These are phyloP conservation scores for Drosophila pseudoobscura DNA, from an alignment of 1,140 invertebrate genomes.

Conservation along the genomic window DNA sequence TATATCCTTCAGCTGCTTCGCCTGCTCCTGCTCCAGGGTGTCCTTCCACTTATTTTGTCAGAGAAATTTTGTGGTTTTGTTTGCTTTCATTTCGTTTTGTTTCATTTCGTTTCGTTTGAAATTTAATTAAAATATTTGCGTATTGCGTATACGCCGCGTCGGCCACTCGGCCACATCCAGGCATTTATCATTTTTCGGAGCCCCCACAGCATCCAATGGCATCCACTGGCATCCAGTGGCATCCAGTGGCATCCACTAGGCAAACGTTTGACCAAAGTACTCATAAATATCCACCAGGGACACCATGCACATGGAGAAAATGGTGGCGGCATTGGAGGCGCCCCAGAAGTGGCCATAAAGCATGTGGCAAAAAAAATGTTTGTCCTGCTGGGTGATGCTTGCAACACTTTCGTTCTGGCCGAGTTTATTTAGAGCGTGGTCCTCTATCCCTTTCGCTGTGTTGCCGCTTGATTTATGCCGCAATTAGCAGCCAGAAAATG, in stretches of 20 bases:
- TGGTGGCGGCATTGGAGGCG: background rate
- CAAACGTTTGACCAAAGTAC: constrained; percentile 44
- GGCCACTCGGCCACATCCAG: constrained; percentile 10
- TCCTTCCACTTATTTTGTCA: constrained; percentile 3
- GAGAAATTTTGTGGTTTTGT: background rate
- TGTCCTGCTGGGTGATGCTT: constrained; percentile 18
- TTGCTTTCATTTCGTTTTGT: constrained; percentile 17
- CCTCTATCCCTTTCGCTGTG: constrained; percentile 13
- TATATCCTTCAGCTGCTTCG: no score
- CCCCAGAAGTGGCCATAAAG: constrained; percentile 31
- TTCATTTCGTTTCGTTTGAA: constrained; percentile 35
- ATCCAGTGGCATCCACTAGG: no score
- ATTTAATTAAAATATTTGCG: constrained; percentile 77
- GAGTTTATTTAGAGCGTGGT: constrained; percentile 69
- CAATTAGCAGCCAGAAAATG: constrained; percentile 64
- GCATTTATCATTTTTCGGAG: constrained; percentile 39
- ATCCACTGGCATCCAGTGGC: no score
- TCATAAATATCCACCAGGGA: constrained; percentile 38
- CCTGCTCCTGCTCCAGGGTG: background rate
- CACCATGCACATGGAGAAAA: background rate
- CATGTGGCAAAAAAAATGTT: constrained; percentile 10
- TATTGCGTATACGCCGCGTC: constrained; percentile 65
- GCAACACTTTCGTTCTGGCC: constrained; percentile 47
- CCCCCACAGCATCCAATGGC: constrained; percentile 12
- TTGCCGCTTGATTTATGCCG: constrained; percentile 77